phyloP scores from a whole-genome alignment of 2,113 vertebrate genomes.

The Tautogolabrus adspersus region DNA sequence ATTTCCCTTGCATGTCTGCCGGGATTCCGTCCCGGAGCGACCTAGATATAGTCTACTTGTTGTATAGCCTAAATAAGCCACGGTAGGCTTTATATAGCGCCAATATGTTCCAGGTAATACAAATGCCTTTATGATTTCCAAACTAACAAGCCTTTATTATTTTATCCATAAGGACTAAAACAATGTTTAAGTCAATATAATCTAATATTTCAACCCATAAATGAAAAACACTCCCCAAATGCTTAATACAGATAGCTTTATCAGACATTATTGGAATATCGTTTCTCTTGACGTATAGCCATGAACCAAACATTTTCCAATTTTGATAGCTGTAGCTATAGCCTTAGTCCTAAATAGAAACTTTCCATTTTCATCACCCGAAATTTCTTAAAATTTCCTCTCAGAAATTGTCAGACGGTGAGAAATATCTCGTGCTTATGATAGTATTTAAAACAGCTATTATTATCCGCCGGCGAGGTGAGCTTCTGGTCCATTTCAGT shows the following conservation, averaged over 20 bases:
- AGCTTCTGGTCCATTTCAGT: constrained; percentile 80
- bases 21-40: constrained; percentile 57
- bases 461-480: constrained; percentile 85
- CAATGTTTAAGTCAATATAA: not conserved
- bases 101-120: not conserved
- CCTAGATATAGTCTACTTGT: not conserved
- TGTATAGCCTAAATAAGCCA: constrained; percentile 21
- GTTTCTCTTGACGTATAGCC: constrained; percentile 14
- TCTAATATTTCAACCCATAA: not conserved
- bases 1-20: constrained; percentile 63
- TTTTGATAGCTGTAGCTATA: not conserved
- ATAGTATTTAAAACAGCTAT: constrained; percentile 84
- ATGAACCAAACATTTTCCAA: constrained; percentile 41
- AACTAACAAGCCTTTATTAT: too few relatives aligned
- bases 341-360: constrained; percentile 47
- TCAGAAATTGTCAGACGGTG: constrained; percentile 75
- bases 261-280: constrained; percentile 9
- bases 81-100: not conserved
- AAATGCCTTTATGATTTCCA: not conserved
- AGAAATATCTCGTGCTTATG: constrained; percentile 80
- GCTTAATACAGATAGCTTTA: not conserved
- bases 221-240: not conserved
- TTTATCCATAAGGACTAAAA: too few relatives aligned
- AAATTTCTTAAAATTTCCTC: constrained; percentile 69
- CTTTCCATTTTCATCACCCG: constrained; percentile 64